phyloP scores from a whole-genome alignment of 2,888 invertebrate genomes.

The Bombyx huttoni region DNA sequence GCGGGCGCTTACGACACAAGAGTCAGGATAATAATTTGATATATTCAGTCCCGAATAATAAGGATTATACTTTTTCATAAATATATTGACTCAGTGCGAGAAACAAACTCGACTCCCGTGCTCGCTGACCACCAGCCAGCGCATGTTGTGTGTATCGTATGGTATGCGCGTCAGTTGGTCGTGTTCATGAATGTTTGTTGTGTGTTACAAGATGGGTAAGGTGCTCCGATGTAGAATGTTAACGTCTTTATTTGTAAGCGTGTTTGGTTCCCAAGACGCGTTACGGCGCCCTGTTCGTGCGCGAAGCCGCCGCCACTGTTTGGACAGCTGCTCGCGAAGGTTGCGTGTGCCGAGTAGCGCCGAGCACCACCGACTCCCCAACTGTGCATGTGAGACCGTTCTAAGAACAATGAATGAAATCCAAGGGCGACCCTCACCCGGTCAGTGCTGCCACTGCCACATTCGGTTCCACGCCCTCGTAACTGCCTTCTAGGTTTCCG shows the following conservation, averaged over 20 bases:
- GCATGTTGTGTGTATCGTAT: too few relatives aligned
- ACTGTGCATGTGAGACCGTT: neutral
- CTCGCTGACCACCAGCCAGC: too few relatives aligned
- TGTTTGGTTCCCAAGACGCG: neutral
- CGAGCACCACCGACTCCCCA: slow-evolving; percentile 1
- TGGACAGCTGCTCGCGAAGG: slow-evolving; percentile 9
- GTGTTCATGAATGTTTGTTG: neutral
- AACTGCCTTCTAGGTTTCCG: neutral
- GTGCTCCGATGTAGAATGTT: neutral
- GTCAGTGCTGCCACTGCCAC: neutral
- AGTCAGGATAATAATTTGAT: too few relatives aligned
- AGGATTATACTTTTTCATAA: too few relatives aligned
- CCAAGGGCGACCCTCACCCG: neutral
- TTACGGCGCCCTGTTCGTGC: neutral
- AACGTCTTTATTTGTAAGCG: neutral
- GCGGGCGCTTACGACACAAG: too few relatives aligned
- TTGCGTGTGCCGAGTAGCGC: slow-evolving; percentile 4
- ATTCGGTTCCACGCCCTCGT: neutral
- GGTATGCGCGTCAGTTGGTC: too few relatives aligned
- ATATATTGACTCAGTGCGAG: too few relatives aligned
- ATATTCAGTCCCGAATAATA: too few relatives aligned
- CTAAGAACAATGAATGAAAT: too few relatives aligned
- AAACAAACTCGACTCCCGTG: too few relatives aligned
- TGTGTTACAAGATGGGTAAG: neutral
- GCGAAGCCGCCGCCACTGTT: slow-evolving; percentile 4